Base-by-base conservation (phyloP, 2,113 vertebrate species). In the Oncorhynchus nerka region DNA sequence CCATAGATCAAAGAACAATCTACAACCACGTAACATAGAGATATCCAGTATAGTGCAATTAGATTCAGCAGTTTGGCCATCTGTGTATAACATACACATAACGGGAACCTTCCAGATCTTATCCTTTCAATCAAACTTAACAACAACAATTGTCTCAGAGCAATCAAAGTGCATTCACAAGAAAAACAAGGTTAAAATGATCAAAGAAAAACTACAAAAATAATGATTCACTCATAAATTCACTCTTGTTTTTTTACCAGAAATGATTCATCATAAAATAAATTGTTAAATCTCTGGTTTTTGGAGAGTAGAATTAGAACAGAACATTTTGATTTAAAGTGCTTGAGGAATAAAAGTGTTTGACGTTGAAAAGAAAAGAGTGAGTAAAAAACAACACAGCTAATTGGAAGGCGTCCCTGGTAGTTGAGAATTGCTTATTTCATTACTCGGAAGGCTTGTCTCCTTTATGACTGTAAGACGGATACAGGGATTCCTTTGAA, bases 351-450 rank as follows among this genome's bases (percentile, higher is more conserved):
- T 20, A 57, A 20, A 57, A 77, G 70, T 20, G 55, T 57, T 57
- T 7, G 13, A 57, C 5, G 19, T 49, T 12, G 71, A 89, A 78
- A 73, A 26, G 70, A 79, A 72, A 62, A 61, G 85, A 32, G 22
- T 83, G 79, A 84, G 82, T 81, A 74, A 49, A 88, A 85, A 91
- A 91, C 87, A 92, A 93, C 90, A 92, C 87, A 78, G 74, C 84
- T 88, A 89, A 91, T 88, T 88, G 91, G 90, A 91, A 92, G 92
- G 91, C 87, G 89, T 92, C 91, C 92, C 92, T 93, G 92, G 92
- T 91, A 93, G 93, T 92, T 90, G 84, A 91, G 86, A 91, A 94
- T 93, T 92, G 90, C 92, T 92, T 93, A 92, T 93, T 91, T 90
- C 85, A 88, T 90, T 91, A 89, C 84, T 93, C 89, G 88, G 88